Evolutionary conservation across 1,140 invertebrate species (phyloP), one percentile per base, ranked within the genome.

Genomic region (Halyomorpha halys): DNA sequence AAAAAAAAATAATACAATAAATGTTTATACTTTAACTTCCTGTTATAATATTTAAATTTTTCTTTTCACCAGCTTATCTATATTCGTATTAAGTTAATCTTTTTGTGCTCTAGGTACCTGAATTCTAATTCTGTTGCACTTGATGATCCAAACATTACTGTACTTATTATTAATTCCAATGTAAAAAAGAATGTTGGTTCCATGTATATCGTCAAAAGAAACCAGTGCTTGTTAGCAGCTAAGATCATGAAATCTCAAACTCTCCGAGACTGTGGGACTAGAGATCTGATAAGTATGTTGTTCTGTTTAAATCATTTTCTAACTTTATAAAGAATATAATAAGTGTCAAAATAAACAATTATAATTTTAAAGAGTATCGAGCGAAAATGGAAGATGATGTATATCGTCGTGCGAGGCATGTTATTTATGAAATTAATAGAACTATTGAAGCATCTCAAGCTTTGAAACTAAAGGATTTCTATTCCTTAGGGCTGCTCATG

Each of bases 341-440:
- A 11, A 19, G 1, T 2, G 19, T 25, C 2, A 23, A 25, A 25
- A 21, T 56, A 21, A 23, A 56, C 9, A 25, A 56, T 56, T 27
- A 2, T 27, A n/a, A 18, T 56, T 56, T 56, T 56, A 23, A 11
- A 56, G 53, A 25, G 25, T 3, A 53, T 21, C n/a, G 59, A 60
- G 3, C 51, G 53, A 51, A 66, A 83, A 13, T 77, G 83, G 59
- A 78, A 83, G 51, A 75, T 82, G 53, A 79, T 85, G 6, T 80
- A 86, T 54, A 9, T 15, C 82, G 81, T 71, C 75, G 91, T 70
- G 88, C 86, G 3, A 78, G 83, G 44, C 93, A 97, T 74, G 91
- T 94, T 16, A 82, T 97, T n/a, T 80, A 82, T 13, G 93, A 97
- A 79, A 96, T 91, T 66, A 73, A 80, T 64, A 75, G 92, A 68